phyloP scores from a whole-genome alignment of 2,113 vertebrate genomes.

The Sminthopsis crassicaudata region DNA sequence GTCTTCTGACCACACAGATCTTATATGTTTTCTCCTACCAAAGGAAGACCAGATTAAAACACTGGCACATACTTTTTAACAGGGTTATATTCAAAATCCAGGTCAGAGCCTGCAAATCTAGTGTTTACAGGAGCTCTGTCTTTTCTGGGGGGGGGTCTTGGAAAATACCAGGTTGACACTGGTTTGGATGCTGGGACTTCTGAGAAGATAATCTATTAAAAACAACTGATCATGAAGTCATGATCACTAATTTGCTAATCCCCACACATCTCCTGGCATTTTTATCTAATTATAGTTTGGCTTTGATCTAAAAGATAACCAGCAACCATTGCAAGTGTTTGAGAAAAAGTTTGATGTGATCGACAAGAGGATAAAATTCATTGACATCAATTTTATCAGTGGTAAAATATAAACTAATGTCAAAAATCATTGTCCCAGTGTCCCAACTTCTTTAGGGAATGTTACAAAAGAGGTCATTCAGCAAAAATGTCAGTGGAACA shows the following conservation, averaged over 20 bases:
- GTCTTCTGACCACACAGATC: background rate
- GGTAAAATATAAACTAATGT: slow-evolving; percentile 17
- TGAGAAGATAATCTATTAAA: background rate
- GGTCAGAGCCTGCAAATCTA: background rate
- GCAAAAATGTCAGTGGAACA: background rate
- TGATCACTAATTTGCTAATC: background rate
- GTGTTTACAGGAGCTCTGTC: background rate
- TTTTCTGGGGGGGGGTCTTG: background rate
- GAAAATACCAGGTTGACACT: background rate
- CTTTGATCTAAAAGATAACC: background rate
- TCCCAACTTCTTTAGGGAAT: background rate
- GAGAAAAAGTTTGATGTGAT: background rate
- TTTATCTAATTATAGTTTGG: background rate
- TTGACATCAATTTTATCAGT: slow-evolving; percentile 50
- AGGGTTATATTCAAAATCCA: background rate
- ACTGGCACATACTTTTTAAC: background rate
- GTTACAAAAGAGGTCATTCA: slow-evolving; percentile 10
- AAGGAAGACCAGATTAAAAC: background rate
- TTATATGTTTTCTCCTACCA: background rate
- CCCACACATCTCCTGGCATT: background rate
- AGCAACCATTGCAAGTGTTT: background rate
- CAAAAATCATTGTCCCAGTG: slow-evolving; percentile 56
- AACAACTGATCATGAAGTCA: background rate
- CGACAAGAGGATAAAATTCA: slow-evolving; percentile 26
- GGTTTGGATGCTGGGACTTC: background rate